Percentiles rank a stretch among this genome's conserved stretches.
phyloP scores from a whole-genome alignment of 2,888 invertebrate species.

The Pycnomerus fuliginosus region DNA sequence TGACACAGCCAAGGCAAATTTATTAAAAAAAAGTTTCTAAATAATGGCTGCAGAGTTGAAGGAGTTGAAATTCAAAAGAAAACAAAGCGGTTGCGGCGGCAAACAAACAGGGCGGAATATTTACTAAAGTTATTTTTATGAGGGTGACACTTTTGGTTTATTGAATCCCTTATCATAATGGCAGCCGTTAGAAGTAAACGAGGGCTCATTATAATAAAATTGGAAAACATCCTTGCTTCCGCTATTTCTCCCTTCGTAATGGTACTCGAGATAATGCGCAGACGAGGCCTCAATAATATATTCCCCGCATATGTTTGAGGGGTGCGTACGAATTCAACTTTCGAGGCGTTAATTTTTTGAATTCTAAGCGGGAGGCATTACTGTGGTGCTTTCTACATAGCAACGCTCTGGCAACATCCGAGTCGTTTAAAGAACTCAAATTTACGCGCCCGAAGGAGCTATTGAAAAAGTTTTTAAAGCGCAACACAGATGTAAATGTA shows the following conservation, averaged over 20 bases:
- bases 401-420: too few relatives aligned
- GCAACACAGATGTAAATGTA: too few relatives aligned
- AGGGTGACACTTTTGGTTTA: slow-evolving; percentile 41
- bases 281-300: slow-evolving; percentile 12
- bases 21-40: slow-evolving; percentile 19
- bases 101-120: slow-evolving; percentile 29
- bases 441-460: too few relatives aligned
- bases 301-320: slow-evolving; percentile 9
- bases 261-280: slow-evolving; percentile 19
- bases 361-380: too few relatives aligned
- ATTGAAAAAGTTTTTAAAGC: too few relatives aligned
- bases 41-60: neutral
- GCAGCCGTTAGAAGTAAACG: slow-evolving; percentile 44
- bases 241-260: slow-evolving; percentile 18
- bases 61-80: neutral
- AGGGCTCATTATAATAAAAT: slow-evolving; percentile 47
- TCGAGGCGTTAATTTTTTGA: too few relatives aligned
- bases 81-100: slow-evolving; percentile 4
- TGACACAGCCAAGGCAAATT: too few relatives aligned
- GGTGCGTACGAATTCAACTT: too few relatives aligned
- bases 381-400: too few relatives aligned
- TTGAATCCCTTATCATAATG: slow-evolving; percentile 48
- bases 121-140: slow-evolving; percentile 35
- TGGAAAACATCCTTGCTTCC: slow-evolving; percentile 42
- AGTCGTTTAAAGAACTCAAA: too few relatives aligned